A percentile compares a stretch with the other conserved stretches of the same genome.
Conservation (phyloP, 35 echinoderm and acorn worm species). For the Amphiura filiformis region DNA sequence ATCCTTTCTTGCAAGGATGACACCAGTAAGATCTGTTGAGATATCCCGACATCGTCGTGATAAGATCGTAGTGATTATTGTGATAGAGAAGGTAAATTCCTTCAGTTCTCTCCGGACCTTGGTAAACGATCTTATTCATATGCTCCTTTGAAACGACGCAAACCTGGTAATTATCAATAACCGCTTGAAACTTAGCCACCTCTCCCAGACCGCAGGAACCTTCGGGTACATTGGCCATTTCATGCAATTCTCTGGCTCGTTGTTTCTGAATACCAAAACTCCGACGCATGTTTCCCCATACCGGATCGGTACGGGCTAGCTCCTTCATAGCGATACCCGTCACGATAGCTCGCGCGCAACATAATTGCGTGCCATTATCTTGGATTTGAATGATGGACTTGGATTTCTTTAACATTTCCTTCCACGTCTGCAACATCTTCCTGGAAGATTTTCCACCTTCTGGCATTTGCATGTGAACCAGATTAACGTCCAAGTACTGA, state of each 20-base stretch:
- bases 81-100: slow-evolving; percentile 40
- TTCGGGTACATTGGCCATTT: slow-evolving; percentile 40
- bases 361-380: not conserved
- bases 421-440: not conserved
- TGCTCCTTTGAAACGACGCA: slow-evolving; percentile 51
- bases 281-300: not conserved
- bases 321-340: slow-evolving; percentile 48
- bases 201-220: slow-evolving; percentile 56
- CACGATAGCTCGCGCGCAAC: slow-evolving; percentile 60
- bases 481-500: slow-evolving; percentile 17
- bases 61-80: slow-evolving; percentile 59
- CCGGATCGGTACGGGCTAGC: not conserved
- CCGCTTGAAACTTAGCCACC: slow-evolving; percentile 36
- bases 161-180: slow-evolving; percentile 24
- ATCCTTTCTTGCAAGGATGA: slow-evolving; percentile 24
- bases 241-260: slow-evolving; percentile 40
- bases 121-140: slow-evolving; percentile 39
- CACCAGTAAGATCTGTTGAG: slow-evolving; percentile 52
- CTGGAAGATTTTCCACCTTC: slow-evolving; percentile 2
- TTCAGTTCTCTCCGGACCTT: slow-evolving; percentile 34
- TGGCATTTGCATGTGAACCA: slow-evolving; percentile 52
- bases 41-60: slow-evolving; percentile 53
- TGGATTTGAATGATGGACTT: slow-evolving; percentile 20
- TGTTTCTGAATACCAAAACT: slow-evolving; percentile 26
- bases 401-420: not conserved